Evolutionary conservation across 2,113 vertebrate genomes (phyloP).

Genomic region (Uria aalge): DNA sequence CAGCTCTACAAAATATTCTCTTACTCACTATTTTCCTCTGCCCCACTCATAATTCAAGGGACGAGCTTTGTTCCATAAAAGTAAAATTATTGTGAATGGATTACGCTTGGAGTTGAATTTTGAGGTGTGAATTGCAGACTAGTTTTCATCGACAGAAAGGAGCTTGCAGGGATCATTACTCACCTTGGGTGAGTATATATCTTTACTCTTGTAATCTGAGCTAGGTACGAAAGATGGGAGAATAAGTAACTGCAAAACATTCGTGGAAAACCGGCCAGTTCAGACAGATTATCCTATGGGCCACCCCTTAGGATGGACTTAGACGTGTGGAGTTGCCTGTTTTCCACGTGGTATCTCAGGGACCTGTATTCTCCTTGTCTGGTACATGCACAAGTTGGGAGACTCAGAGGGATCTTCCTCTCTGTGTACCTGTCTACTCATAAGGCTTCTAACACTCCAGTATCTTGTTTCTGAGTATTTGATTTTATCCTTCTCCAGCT

Average conservation of each 20-base stretch:
- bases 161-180: background rate
- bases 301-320: background rate
- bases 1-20: background rate
- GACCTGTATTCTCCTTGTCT: background rate
- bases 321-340: background rate
- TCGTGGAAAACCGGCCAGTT: background rate
- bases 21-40: constrained; percentile 1
- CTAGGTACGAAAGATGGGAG: background rate
- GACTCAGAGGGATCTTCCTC: background rate
- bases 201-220: background rate
- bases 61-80: background rate
- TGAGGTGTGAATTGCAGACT: background rate
- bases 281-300: background rate
- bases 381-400: background rate
- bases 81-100: background rate
- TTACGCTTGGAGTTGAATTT: background rate
- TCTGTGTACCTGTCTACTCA: background rate
- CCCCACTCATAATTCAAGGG: constrained; percentile 24
- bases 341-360: background rate
- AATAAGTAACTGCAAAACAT: background rate
- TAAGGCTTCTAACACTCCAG: background rate
- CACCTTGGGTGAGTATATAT: background rate
- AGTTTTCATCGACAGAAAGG: constrained; percentile 2
- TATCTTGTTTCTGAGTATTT: background rate
- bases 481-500: background rate